Conservation (phyloP, 64 coral and sea anemone species). For the Trachythela sp. region DNA sequence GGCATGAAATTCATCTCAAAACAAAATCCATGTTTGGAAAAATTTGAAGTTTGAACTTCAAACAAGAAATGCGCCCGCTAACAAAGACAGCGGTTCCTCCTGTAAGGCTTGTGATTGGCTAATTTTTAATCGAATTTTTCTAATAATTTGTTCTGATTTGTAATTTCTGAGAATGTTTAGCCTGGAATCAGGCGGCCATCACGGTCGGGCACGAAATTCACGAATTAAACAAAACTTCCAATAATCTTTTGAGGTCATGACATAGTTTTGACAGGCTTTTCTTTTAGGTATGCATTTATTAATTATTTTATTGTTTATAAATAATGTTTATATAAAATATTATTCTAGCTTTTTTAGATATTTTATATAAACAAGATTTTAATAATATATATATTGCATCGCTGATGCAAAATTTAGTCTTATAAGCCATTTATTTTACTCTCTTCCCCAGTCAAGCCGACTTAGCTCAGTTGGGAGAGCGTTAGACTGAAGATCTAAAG, state of each 20-base stretch:
- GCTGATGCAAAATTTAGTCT: too few species aligned
- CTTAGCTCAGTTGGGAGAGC: slow-evolving; percentile 33
- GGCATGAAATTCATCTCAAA: not conserved
- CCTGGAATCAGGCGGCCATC: too few species aligned
- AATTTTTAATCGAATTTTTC: not conserved
- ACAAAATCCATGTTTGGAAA: not conserved
- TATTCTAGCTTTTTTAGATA: too few species aligned
- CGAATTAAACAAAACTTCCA: too few species aligned
- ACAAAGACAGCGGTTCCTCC: not conserved
- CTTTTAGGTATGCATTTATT: too few species aligned
- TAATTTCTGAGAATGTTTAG: not conserved
- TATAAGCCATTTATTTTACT: not conserved
- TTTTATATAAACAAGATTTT: too few species aligned
- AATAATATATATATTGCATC: too few species aligned
- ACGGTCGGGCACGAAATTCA: too few species aligned
- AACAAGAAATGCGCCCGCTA: not conserved
- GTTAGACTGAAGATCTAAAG: slow-evolving; percentile 34
- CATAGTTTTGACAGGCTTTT: too few species aligned
- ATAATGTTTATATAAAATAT: too few species aligned
- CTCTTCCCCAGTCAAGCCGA: not conserved
- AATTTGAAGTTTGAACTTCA: not conserved
- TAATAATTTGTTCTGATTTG: not conserved
- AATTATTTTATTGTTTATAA: too few species aligned
- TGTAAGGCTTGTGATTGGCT: not conserved
- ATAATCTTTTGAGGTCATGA: too few species aligned